These are phyloP conservation scores for Drosophila repleta DNA, from an alignment of 1,140 invertebrate genomes.

Conservation along the genomic window DNA sequence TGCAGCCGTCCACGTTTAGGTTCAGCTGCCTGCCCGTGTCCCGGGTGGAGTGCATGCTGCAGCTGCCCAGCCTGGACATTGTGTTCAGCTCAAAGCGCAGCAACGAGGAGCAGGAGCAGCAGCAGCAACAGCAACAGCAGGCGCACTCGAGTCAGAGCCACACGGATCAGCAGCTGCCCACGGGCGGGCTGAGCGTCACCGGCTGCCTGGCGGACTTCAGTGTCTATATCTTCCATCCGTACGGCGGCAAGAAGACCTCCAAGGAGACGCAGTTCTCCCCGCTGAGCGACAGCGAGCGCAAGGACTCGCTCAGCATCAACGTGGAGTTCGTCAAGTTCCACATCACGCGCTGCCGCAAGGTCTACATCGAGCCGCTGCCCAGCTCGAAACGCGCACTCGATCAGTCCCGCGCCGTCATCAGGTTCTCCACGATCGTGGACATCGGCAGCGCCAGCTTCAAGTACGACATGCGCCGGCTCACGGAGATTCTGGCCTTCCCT, in stretches of 20 bases:
- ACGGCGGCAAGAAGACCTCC: slow-evolving; percentile 94
- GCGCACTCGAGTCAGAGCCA: slow-evolving; percentile 31
- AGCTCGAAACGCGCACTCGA: slow-evolving; percentile 84
- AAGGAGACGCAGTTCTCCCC: slow-evolving; percentile 95
- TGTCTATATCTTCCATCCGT: slow-evolving; percentile 98
- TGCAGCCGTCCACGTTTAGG: slow-evolving; percentile 97
- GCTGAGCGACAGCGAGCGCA: slow-evolving; percentile 93
- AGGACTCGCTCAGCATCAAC: slow-evolving; percentile 97
- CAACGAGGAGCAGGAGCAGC: slow-evolving; percentile 85
- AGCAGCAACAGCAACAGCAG: slow-evolving; percentile 29
- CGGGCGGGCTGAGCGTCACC: slow-evolving; percentile 89
- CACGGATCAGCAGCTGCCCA: slow-evolving; percentile 76
- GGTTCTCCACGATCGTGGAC: slow-evolving; percentile 97
- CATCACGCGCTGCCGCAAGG: slow-evolving; percentile 93
- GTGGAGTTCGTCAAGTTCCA: slow-evolving; percentile 99
- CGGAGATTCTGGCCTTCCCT: slow-evolving; percentile 98
- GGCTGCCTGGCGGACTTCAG: slow-evolving; percentile 98
- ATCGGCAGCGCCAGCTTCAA: slow-evolving; percentile 99
- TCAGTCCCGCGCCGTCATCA: slow-evolving; percentile 90
- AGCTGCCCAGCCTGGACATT: slow-evolving; percentile 96
- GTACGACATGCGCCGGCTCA: slow-evolving; percentile 98
- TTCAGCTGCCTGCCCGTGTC: slow-evolving; percentile 98
- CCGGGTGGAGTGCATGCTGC: slow-evolving; percentile 97
- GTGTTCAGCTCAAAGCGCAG: slow-evolving; percentile 96
- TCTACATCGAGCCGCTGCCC: slow-evolving; percentile 89